Conservation (phyloP, 2,797 vertebrate genomes). For the Eutrigla gurnardus region DNA sequence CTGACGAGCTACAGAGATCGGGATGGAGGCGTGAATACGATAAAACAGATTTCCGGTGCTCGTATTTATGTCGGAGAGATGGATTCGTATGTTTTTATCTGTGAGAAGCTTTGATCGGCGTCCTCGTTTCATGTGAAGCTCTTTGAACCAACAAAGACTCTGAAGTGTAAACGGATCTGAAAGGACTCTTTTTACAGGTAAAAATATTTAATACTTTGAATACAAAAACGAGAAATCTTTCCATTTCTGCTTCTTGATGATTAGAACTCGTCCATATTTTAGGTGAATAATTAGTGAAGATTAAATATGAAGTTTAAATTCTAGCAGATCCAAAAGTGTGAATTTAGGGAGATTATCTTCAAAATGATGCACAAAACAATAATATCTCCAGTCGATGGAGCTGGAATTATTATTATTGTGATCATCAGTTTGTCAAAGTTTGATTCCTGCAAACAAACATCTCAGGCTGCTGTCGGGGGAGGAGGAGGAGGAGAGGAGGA, state of each 20-base stretch:
- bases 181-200: too few relatives aligned
- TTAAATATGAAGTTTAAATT: neutral
- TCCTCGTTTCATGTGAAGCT: too few relatives aligned
- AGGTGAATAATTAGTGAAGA: neutral
- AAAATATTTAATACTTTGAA: too few relatives aligned
- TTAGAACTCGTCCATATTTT: neutral
- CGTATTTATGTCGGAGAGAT: too few relatives aligned
- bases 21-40: too few relatives aligned
- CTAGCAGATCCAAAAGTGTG: neutral
- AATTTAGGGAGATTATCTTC: neutral
- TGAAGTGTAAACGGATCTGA: too few relatives aligned
- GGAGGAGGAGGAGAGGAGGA: neutral
- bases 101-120: too few relatives aligned
- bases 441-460: conserved; percentile 16
- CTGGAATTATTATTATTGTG: neutral
- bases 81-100: too few relatives aligned
- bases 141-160: too few relatives aligned
- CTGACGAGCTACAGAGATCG: too few relatives aligned
- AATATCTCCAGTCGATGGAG: neutral
- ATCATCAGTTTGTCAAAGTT: too few relatives aligned
- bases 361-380: neutral
- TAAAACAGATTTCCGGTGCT: too few relatives aligned
- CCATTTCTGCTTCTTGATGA: neutral
- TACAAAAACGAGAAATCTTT: neutral
- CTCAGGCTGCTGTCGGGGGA: conserved; percentile 19